phyloP scores from a whole-genome alignment of 1,140 invertebrate genomes.

The Ceratoteleas bidentatus region DNA sequence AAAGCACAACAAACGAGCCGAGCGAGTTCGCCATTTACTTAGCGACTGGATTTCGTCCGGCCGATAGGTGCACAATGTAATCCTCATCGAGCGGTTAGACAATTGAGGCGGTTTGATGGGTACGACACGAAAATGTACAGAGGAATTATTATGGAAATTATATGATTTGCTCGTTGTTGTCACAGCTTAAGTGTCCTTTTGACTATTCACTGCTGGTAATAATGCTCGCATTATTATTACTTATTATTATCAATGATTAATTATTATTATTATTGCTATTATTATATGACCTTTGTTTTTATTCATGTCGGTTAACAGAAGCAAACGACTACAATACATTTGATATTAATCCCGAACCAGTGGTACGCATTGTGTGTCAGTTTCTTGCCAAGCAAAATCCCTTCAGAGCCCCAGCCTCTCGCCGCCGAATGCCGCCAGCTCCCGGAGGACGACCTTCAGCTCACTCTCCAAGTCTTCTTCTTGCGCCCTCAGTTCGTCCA shows the following conservation, averaged over 20 bases:
- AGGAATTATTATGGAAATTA: constrained; percentile 69
- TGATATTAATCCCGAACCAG: too few relatives aligned
- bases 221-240: not conserved
- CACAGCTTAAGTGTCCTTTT: constrained; percentile 71
- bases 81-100: constrained; percentile 13
- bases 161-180: constrained; percentile 75
- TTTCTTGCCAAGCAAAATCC: too few relatives aligned
- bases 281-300: too few relatives aligned
- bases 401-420: too few relatives aligned
- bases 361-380: too few relatives aligned
- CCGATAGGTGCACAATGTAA: constrained; percentile 25
- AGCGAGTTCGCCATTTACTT: not conserved
- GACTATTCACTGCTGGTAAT: constrained; percentile 47
- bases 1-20: not conserved
- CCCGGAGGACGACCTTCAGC: constrained; percentile 37
- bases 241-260: too few relatives aligned
- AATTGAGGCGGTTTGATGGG: constrained; percentile 15
- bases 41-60: not conserved
- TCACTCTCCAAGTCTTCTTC: constrained; percentile 57
- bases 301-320: too few relatives aligned
- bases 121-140: constrained; percentile 69
- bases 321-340: too few relatives aligned
- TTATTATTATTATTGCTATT: too few relatives aligned
- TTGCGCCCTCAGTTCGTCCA: constrained; percentile 40
- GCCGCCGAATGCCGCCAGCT: constrained; percentile 21